These are phyloP conservation scores for Pachyramphus minor DNA, from an alignment of 2,113 vertebrate genomes.

Conservation along the genomic window DNA sequence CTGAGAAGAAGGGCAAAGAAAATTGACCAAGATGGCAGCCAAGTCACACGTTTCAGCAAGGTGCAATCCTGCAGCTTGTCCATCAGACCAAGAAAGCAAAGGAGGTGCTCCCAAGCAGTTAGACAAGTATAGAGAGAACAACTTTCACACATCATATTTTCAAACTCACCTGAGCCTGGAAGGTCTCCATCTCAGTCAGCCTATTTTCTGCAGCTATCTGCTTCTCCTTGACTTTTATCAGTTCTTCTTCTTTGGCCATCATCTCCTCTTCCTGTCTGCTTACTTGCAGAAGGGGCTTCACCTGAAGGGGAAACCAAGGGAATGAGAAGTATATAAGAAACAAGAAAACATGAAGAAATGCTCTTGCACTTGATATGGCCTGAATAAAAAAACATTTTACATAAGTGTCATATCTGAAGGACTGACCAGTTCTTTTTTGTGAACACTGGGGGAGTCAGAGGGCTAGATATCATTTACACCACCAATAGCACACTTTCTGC, in stretches of 20 bases:
- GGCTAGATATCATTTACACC: neutral
- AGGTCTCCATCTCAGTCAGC: slow-evolving; percentile 83
- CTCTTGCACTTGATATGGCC: neutral
- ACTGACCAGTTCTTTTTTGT: neutral
- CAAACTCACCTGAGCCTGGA: slow-evolving; percentile 85
- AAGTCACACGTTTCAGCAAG: neutral
- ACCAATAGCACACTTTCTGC: neutral
- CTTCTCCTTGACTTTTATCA: slow-evolving; percentile 88
- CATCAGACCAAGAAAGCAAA: neutral
- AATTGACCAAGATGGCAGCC: neutral
- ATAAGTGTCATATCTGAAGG: neutral
- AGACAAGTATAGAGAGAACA: neutral
- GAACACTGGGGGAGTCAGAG: neutral
- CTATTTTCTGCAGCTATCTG: slow-evolving; percentile 84
- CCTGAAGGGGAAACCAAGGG: slow-evolving; percentile 68
- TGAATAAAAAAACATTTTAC: neutral
- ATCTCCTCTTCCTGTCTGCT: slow-evolving; percentile 97
- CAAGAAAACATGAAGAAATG: neutral
- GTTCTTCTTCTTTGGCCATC: slow-evolving; percentile 93
- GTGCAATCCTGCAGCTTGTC: neutral
- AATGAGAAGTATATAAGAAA: neutral
- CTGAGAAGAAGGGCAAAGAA: neutral
- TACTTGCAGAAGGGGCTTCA: slow-evolving; percentile 95
- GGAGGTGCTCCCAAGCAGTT: neutral
- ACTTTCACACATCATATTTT: neutral